These are phyloP conservation scores for Cossypha niveicapilla DNA, from an alignment of 2,797 vertebrate genomes.

Conservation along the genomic window DNA sequence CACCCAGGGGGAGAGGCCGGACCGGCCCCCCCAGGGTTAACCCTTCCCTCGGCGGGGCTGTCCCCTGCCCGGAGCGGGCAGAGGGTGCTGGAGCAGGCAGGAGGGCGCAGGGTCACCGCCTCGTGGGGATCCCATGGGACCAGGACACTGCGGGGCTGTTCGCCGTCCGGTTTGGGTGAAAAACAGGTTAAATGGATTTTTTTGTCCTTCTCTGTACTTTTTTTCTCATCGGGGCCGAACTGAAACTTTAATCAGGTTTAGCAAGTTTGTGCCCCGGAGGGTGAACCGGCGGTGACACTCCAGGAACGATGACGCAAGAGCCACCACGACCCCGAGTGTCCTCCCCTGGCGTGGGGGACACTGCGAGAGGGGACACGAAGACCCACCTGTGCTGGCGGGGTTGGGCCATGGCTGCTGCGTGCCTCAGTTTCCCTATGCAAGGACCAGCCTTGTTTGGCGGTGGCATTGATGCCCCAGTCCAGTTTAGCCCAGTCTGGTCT, in stretches of 20 bases:
- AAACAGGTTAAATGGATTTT: neutral
- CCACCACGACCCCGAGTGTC: neutral
- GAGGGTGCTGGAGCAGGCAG: neutral
- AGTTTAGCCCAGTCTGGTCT: neutral
- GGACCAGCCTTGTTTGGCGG: neutral
- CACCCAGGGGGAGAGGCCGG: slow-evolving; percentile 3
- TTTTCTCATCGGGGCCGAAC: neutral
- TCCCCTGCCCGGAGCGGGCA: neutral
- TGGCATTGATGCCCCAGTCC: neutral
- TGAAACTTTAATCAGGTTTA: slow-evolving; percentile 14
- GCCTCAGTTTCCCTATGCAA: neutral
- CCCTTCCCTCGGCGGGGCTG: neutral
- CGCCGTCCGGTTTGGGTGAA: neutral
- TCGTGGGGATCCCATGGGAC: fast-evolving
- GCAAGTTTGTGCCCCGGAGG: neutral
- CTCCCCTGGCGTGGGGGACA: neutral
- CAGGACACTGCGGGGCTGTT: fast-evolving
- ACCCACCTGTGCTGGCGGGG: fast-evolving
- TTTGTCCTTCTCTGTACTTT: neutral
- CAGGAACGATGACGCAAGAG: neutral
- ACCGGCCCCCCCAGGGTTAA: slow-evolving; percentile 9
- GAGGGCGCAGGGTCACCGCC: neutral
- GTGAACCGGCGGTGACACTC: neutral
- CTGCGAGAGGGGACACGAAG: fast-evolving
- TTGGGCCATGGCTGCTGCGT: fast-evolving